These are phyloP conservation scores for Ischnura elegans DNA, from an alignment of 2,888 invertebrate species.

Conservation along the genomic window DNA sequence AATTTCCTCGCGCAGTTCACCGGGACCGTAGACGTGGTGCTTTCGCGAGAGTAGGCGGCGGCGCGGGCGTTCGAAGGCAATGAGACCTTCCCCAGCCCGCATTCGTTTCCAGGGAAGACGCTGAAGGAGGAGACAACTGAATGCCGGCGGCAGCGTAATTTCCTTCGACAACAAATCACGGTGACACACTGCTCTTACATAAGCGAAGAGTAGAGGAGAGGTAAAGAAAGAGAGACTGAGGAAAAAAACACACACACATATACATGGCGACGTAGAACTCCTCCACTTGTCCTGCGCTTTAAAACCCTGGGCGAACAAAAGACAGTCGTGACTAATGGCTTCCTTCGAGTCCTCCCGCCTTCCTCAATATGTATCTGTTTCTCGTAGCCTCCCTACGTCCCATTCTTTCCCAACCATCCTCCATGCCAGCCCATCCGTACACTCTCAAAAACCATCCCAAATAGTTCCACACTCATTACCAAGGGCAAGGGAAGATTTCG, in stretches of 20 bases:
- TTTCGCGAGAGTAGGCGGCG: background rate
- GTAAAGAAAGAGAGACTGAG: background rate
- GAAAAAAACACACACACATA: too few species aligned
- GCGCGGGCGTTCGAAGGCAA: background rate
- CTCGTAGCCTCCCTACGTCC: background rate
- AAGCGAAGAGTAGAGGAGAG: background rate
- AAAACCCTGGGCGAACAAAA: slow-evolving; percentile 38
- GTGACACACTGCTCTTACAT: slow-evolving; percentile 23
- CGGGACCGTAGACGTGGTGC: background rate
- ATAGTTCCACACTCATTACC: slow-evolving; percentile 35
- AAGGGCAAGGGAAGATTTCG: background rate
- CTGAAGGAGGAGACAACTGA: slow-evolving; percentile 15
- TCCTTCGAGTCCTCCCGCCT: slow-evolving; percentile 35
- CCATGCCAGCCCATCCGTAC: background rate
- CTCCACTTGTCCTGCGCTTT: background rate
- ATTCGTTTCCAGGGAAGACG: background rate
- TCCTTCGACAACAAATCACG: slow-evolving; percentile 38
- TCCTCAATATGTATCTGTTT: slow-evolving; percentile 17
- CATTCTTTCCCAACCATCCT: background rate
- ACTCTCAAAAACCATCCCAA: background rate
- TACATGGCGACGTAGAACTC: background rate
- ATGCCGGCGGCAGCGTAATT: slow-evolving; percentile 31
- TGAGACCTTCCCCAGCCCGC: background rate
- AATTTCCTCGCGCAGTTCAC: background rate
- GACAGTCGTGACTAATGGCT: slow-evolving; percentile 35